Percentiles rank a stretch among this genome's conserved stretches.
Conservation (phyloP, 1,140 invertebrate species). For the honey bee (Apis mellifera) region DNA sequence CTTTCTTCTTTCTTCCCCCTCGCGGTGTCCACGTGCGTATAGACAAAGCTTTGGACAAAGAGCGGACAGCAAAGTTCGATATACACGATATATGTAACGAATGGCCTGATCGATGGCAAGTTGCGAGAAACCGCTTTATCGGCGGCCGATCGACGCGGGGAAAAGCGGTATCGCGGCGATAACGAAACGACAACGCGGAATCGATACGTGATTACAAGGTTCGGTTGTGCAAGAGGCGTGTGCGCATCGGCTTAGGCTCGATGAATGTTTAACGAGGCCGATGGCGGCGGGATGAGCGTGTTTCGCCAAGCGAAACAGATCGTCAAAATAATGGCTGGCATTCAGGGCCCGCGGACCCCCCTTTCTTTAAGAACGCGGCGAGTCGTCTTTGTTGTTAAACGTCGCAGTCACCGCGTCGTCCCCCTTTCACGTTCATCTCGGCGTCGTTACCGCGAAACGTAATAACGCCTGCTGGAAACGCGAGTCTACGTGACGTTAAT, state of each 20-base stretch:
- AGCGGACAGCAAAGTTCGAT: neutral
- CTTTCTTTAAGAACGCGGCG: slow-evolving; percentile 37
- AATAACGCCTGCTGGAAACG: slow-evolving; percentile 7
- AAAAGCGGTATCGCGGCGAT: neutral
- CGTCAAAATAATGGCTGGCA: slow-evolving; percentile 49
- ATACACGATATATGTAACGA: neutral
- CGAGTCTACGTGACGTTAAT: slow-evolving; percentile 41
- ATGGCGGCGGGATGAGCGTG: neutral
- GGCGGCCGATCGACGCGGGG: neutral
- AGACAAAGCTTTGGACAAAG: neutral
- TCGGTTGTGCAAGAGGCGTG: slow-evolving; percentile 29
- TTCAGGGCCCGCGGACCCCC: slow-evolving; percentile 38
- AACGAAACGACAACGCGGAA: slow-evolving; percentile 31
- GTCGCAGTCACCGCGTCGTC: neutral
- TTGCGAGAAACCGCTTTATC: slow-evolving; percentile 17
- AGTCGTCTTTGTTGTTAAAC: slow-evolving; percentile 55
- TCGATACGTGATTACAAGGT: slow-evolving; percentile 61
- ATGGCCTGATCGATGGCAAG: neutral
- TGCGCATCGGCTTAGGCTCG: slow-evolving; percentile 9
- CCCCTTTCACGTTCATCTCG: slow-evolving; percentile 33
- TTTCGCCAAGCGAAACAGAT: slow-evolving; percentile 15
- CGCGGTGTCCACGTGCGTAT: neutral
- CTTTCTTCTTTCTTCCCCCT: slow-evolving; percentile 13
- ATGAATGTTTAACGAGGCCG: slow-evolving; percentile 55
- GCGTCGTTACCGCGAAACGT: slow-evolving; percentile 24